Evolutionary conservation across 2,797 vertebrate species (phyloP), one percentile per base, ranked within the genome.

Genomic region (Cossypha caffra): DNA sequence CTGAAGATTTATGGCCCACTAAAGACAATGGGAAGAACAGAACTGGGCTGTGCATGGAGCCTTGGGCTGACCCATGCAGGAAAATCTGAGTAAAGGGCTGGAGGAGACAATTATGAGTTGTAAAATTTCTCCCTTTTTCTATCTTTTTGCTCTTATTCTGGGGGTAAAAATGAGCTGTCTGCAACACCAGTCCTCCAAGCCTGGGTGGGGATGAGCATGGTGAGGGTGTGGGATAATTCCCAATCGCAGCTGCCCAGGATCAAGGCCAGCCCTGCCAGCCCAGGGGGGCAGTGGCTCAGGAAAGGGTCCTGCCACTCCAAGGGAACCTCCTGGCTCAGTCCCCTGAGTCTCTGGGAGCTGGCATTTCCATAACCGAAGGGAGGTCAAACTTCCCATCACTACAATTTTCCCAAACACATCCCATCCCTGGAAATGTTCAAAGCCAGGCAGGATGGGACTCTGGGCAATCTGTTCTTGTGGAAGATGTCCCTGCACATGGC

Each of bases 221-320:
- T 7, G 23, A 47, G 52, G 19, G 38, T 29, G 38, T 33, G 40
- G 45, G 58, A 8, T 25, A 6, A 31, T 31, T 52, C 42, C 37
- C 57, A 42, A 4, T 0, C 16, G 59, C 54, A 78, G 45, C 26
- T n/a, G 12, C 25, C 11, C 17, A 5, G 31, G 35, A 33, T 21
- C 7, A 15, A 28, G 2, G 9, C 16, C 58, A 68, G 35, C 24
- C 51, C 16, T 1, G 0, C 15, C 1, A 5, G 16, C 40, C 29
- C 24, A 5, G 4, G 37, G 31, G 20, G 33, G 29, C 45, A 45
- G 19, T 47, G 62, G 28, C 13, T 57, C 45, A 50, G 42, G 66
- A n/a, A 7, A 63, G 7, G 50, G 5, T 28, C 52, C 79, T 55
- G n/a, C 24, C 35, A 2, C 35, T 17, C 59, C 64, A 37, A 35